Conservation (phyloP, 2,113 vertebrate species). For the Lophura nycthemera region DNA sequence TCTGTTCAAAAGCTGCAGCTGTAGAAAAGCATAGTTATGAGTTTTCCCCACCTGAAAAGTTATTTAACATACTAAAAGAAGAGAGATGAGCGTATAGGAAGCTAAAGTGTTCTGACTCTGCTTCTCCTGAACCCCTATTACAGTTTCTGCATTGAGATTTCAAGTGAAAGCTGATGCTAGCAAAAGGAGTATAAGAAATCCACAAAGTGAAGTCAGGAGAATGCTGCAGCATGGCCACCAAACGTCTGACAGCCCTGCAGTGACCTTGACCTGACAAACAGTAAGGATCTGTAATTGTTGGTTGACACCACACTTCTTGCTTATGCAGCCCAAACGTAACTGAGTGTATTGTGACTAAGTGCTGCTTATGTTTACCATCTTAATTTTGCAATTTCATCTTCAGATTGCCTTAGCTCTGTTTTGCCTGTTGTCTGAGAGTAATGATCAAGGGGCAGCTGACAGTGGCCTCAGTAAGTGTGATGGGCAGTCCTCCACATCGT, state of each 20-base stretch:
- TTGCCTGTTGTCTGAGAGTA: neutral
- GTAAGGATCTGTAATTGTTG: neutral
- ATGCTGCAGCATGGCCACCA: neutral
- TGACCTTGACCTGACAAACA: neutral
- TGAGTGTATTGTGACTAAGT: neutral
- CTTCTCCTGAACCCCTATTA: neutral
- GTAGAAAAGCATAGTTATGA: neutral
- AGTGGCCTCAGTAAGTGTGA: neutral
- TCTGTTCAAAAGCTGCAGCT: neutral
- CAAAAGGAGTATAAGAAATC: neutral
- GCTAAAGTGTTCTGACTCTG: neutral
- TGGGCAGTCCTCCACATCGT: rapidly evolving
- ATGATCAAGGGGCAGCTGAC: neutral
- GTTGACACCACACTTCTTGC: neutral
- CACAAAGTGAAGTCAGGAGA: neutral
- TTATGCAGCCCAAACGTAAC: neutral
- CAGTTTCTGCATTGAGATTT: neutral
- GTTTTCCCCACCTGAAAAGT: neutral
- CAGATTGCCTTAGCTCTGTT: neutral
- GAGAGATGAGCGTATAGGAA: neutral
- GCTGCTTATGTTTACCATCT: neutral
- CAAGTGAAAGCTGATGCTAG: neutral
- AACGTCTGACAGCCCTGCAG: neutral
- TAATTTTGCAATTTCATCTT: neutral
- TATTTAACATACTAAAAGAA: neutral